Conservation (phyloP, 2,888 invertebrate species). For the Corbicula japonica region DNA sequence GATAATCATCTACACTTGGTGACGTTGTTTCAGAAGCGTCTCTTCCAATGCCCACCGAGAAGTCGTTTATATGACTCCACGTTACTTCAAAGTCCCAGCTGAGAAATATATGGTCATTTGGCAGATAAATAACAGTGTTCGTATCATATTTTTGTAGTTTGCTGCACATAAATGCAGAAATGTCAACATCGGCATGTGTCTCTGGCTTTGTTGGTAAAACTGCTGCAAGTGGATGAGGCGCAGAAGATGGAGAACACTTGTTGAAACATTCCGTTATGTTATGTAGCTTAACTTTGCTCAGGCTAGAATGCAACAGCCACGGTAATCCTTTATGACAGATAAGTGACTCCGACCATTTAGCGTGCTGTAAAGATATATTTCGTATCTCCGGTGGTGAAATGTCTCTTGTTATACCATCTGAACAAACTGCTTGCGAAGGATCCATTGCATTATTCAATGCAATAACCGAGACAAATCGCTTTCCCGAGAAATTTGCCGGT, state of each 20-base stretch:
- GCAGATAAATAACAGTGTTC: slow-evolving; percentile 49
- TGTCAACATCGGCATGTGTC: slow-evolving; percentile 2
- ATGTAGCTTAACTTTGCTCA: slow-evolving; percentile 39
- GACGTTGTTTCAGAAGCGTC: neutral
- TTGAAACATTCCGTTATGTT: slow-evolving; percentile 25
- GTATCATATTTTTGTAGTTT: slow-evolving; percentile 18
- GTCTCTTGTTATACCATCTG: slow-evolving; percentile 75
- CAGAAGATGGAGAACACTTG: neutral
- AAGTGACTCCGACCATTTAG: slow-evolving; percentile 44
- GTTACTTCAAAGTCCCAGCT: slow-evolving; percentile 57
- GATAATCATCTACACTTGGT: slow-evolving; percentile 58
- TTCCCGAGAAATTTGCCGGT: slow-evolving; percentile 50
- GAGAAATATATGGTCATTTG: slow-evolving; percentile 55
- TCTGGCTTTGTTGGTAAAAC: slow-evolving; percentile 27
- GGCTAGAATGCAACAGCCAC: slow-evolving; percentile 53
- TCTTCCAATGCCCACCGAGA: slow-evolving; percentile 60
- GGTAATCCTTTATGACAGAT: slow-evolving; percentile 46
- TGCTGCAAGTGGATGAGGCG: neutral
- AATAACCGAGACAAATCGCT: slow-evolving; percentile 63
- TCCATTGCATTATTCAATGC: slow-evolving; percentile 75
- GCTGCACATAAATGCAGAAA: slow-evolving; percentile 24
- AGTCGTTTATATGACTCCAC: slow-evolving; percentile 63
- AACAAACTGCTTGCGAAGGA: slow-evolving; percentile 73
- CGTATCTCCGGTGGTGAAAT: slow-evolving; percentile 54
- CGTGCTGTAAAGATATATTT: slow-evolving; percentile 56